Evolutionary conservation across 2,888 invertebrate species (phyloP), one percentile per base, ranked within the genome.

Genomic region (Latheticus oryzae): DNA sequence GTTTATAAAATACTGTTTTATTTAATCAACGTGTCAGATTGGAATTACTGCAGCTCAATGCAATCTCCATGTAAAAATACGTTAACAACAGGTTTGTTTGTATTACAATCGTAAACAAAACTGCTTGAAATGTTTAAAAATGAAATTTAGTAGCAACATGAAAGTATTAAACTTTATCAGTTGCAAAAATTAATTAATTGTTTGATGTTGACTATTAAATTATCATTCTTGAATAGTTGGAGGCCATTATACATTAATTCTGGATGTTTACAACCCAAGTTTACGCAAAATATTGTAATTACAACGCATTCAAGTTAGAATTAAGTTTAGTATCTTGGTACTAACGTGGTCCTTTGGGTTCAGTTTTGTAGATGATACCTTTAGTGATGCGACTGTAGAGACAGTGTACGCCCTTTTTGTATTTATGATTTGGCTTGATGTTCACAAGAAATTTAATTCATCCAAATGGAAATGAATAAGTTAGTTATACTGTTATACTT

Each of bases 11-110:
- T 43, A 33, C 33, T 30, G 19, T 40, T 40, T 42, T 42, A 45
- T 54, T 54, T 54, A 54, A 54, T 54, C 43, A 45, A 54, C 54
- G 35, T 28, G 30, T 12, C 17, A 9, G 26, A 33, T 7, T 11
- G 37, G 17, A 28, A 13, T 42, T 28, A 42, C 16, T 42, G 42
- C 40, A 26, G 4, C 15, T 15, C 26, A 1, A 40, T n/a, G n/a
- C n/a, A n/a, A n/a, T n/a, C n/a, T n/a, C n/a, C n/a, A n/a, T n/a
- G n/a, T n/a, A n/a, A n/a, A n/a, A n/a, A n/a, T n/a, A n/a, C n/a
- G n/a, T n/a, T n/a, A n/a, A n/a, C n/a, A n/a, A n/a, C n/a, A n/a
- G n/a, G n/a, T n/a, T n/a, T n/a, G n/a, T n/a, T n/a, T n/a, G n/a
- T n/a, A n/a, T n/a, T n/a, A n/a, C n/a, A n/a, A n/a, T n/a, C n/a